Base-by-base conservation (phyloP, 2,797 vertebrate genomes). In the Aplochiton taeniatus region DNA sequence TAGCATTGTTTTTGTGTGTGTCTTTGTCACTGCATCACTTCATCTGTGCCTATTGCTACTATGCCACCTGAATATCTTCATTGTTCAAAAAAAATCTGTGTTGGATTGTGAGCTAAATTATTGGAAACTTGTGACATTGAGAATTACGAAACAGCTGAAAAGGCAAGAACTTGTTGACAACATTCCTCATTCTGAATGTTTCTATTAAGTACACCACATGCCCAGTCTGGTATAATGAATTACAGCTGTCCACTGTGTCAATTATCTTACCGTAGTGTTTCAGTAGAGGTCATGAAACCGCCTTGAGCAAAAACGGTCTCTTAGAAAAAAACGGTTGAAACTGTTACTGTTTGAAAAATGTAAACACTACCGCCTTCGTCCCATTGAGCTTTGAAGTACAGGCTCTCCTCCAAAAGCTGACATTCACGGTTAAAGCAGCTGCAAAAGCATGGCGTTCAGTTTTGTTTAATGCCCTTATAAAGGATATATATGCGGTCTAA, bases 81-180 rank as follows among this genome's bases (percentile, higher is more conserved):
- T 88, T 87, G 85, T 88, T 71, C 57, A 60, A 64, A 64, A 60
- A 64, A 64, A 31, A 31, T 2, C 31, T 8, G 16, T 41, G 48
- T 18, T 49, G 9, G 18, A 11, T 17, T 31, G 47, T 54, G 67
- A 3, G 31, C 31, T 31, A 66, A 72, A 72, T 85, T 80, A 70
- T 76, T 77, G 70, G 74, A 79, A 61, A 79, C 86, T 77, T 82
- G 85, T 87, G 85, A 90, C 83, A 61, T 74, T 61, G 60, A 78
- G 70, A 75, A 55, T 73, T 71, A 80, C 64, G 72, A 78, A 81
- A 76, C 72, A 61, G 86, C 72, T 75, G 64, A 62, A 78, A 76
- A 75, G 18, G 50, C 80, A 78, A 50, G 77, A 80, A 75, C 63
- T 76, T 81, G 80, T 84, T 71, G 70, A 88, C 79, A 68, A 61